phyloP scores from a whole-genome alignment of 2,797 vertebrate genomes.

The Poecilia gillii region DNA sequence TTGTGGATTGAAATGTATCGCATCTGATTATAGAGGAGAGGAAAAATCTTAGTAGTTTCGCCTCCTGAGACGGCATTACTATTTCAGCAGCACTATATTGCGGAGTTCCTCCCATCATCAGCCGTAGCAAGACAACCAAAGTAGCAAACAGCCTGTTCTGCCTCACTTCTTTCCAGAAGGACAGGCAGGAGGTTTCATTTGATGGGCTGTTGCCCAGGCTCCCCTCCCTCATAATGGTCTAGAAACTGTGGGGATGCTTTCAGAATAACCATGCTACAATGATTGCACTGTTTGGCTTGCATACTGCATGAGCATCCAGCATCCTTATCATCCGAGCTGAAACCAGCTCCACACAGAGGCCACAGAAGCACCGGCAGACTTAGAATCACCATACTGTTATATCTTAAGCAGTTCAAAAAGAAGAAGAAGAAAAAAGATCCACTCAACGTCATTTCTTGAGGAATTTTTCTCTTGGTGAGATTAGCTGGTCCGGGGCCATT shows the following conservation, averaged over 20 bases:
- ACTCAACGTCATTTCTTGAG: constrained; percentile 72
- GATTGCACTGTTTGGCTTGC: constrained; percentile 59
- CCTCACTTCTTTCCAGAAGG: constrained; percentile 64
- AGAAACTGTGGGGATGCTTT: constrained; percentile 67
- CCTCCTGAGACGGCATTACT: constrained; percentile 50
- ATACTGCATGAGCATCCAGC: constrained; percentile 53
- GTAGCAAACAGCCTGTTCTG: constrained; percentile 69
- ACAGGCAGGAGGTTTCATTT: constrained; percentile 71
- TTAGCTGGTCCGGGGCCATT: constrained; percentile 73
- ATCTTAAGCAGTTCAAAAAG: constrained; percentile 75
- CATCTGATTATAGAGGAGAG: constrained; percentile 49
- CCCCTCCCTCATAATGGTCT: constrained; percentile 66
- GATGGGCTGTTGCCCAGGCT: constrained; percentile 71
- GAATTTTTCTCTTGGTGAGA: constrained; percentile 74
- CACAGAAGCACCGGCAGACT: constrained; percentile 49
- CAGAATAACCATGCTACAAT: constrained; percentile 70
- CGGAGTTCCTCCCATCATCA: constrained; percentile 60
- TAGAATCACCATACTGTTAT: constrained; percentile 62
- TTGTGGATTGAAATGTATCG: constrained; percentile 61
- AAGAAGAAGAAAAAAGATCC: constrained; percentile 65
- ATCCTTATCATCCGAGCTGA: constrained; percentile 52
- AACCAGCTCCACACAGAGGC: constrained; percentile 48
- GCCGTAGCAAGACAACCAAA: constrained; percentile 59
- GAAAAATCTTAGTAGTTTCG: constrained; percentile 44
- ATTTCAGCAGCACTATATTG: constrained; percentile 46